Evolutionary conservation across 2,113 vertebrate genomes (phyloP).

Genomic region (Castor canadensis): DNA sequence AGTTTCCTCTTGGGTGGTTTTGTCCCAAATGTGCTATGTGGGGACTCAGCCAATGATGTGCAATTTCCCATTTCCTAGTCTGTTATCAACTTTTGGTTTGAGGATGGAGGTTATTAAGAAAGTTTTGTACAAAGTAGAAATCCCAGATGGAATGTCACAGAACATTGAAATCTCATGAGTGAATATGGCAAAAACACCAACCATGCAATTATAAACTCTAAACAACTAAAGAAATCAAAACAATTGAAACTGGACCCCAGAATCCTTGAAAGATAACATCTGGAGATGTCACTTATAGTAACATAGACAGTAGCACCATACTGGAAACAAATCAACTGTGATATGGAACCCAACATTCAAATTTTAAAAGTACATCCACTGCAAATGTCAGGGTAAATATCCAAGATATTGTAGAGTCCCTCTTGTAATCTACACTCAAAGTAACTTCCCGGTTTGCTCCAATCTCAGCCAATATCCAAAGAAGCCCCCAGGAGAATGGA

Average conservation of each 20-base stretch:
- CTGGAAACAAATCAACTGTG: neutral
- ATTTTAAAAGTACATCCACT: neutral
- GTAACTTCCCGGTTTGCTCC: neutral
- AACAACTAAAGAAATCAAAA: neutral
- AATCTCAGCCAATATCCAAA: neutral
- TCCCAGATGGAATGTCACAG: neutral
- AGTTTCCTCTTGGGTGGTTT: neutral
- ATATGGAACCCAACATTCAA: neutral
- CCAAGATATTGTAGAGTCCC: neutral
- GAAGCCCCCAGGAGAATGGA: neutral
- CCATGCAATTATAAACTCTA: neutral
- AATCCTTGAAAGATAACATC: slow-evolving; percentile 44
- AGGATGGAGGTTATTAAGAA: slow-evolving; percentile 29
- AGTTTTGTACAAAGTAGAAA: slow-evolving; percentile 16
- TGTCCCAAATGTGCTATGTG: neutral
- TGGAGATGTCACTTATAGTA: neutral
- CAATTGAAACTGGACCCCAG: neutral
- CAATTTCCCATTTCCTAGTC: neutral
- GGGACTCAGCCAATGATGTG: neutral
- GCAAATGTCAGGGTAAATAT: neutral
- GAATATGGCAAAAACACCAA: neutral
- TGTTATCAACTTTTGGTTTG: neutral
- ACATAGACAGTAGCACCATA: neutral
- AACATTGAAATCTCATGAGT: neutral
- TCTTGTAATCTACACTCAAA: neutral